Evolutionary conservation across 2,888 invertebrate genomes (phyloP), one percentile per base, ranked within the genome.

Genomic region (Carterocephalus palaemon): DNA sequence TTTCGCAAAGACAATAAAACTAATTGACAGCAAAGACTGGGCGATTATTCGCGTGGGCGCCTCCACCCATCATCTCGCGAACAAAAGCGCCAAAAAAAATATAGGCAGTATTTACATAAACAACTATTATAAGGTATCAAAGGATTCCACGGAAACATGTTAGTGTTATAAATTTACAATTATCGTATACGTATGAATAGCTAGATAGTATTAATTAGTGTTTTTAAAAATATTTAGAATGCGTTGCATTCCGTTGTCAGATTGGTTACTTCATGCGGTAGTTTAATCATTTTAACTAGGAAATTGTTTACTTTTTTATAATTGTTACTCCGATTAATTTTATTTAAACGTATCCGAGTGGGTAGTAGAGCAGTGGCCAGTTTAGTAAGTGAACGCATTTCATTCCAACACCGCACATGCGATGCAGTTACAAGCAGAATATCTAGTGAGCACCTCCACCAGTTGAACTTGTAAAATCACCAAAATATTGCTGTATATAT

Each of bases 1-100:
- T 55, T 62, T 61, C 55, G 50, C 56, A 57, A 57, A 67, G 64
- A 83, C 82, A 81, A 83, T 79, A 65, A 64, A 62, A 63, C 63
- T 78, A 79, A 83, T 83, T 83, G 64, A 47, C 52, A 49, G 54
- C 54, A 48, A 49, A 53, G 45, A 51, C 58, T 56, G 53, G 46
- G 23, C 32, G 51, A 46, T 38, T 39, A 7, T 23, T 12, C 12
- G 31, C 40, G 55, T 53, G 48, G 58, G 54, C 48, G 51, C 28
- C 37, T 39, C 46, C 50, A 52, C 24, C 29, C 28, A 42, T 45
- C 45, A 20, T 24, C n/a, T 10, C 37, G 15, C 37, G 17, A 22
- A 37, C 24, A 37, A 31, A 45, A 45, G 32, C 31, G 24, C 32
- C 37, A 38, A 32, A 45, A 8, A 42, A 34, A 2, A 17, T 29